Evolutionary conservation across 2,797 vertebrate genomes (phyloP).

Genomic region (Catamblyrhynchus diadema): DNA sequence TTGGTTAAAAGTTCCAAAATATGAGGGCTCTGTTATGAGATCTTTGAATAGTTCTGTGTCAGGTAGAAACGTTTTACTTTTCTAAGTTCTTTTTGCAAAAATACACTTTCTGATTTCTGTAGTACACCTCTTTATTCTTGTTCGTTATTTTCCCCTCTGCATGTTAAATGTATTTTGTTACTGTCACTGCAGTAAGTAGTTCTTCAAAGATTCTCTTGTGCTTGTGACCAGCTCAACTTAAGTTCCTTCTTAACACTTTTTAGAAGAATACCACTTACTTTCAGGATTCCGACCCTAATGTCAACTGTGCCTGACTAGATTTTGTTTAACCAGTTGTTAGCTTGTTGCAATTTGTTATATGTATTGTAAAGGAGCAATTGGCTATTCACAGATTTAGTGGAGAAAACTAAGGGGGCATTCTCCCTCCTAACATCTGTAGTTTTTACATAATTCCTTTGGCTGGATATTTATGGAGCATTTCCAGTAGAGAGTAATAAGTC

Average conservation of each 20-base stretch:
- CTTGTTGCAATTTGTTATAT: not conserved
- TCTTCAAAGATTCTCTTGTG: not conserved
- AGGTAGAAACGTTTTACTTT: not conserved
- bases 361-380: rapidly evolving
- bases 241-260: not conserved
- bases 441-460: not conserved
- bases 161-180: not conserved
- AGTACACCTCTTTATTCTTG: not conserved
- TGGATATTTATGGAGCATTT: not conserved
- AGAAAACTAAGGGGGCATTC: not conserved
- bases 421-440: not conserved
- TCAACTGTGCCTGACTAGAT: not conserved
- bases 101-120: not conserved
- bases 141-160: not conserved
- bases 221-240: not conserved
- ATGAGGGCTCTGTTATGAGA: not conserved
- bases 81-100: not conserved
- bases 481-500: not conserved
- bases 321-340: not conserved
- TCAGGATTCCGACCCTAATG: not conserved
- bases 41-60: not conserved
- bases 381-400: not conserved
- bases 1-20: not conserved
- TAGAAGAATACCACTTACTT: not conserved
- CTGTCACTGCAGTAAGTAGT: not conserved